Conservation (phyloP, 2,113 vertebrate species). For the Paratilapia polleni region DNA sequence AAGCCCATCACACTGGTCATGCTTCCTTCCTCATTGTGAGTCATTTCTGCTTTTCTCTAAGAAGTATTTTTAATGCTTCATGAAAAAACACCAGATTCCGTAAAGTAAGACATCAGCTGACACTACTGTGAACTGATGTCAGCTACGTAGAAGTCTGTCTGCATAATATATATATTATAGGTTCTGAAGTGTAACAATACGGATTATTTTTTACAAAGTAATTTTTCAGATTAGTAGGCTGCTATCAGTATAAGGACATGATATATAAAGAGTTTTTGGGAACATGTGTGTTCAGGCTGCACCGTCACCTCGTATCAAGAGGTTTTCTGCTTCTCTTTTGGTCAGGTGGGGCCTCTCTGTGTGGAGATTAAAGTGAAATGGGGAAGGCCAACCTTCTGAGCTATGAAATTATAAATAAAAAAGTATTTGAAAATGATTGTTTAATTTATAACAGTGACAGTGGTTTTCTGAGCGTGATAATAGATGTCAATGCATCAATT, state of each 20-base stretch:
- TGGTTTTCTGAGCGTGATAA: not conserved
- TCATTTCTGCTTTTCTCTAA: conserved; percentile 46
- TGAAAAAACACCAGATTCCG: not conserved
- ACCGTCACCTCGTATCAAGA: not conserved
- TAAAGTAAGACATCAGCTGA: not conserved
- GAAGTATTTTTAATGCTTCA: not conserved
- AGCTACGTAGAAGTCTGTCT: not conserved
- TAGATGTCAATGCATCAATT: no score
- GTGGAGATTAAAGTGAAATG: not conserved
- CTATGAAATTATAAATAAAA: not conserved
- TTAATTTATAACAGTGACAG: not conserved
- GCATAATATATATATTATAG: no score
- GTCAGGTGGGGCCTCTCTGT: not conserved
- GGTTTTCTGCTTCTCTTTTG: no score
- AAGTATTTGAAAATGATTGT: not conserved
- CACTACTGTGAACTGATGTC: not conserved
- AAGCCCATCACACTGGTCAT: not conserved
- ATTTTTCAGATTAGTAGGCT: no score
- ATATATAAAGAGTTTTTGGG: no score
- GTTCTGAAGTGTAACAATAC: no score
- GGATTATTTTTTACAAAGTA: no score
- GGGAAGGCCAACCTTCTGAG: not conserved
- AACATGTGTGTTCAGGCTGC: not conserved
- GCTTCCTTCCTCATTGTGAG: conserved; percentile 52
- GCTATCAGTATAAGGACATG: no score